A percentile compares a stretch with the other conserved stretches of the same genome.
These are phyloP conservation scores for Daptonema setosum DNA, from an alignment of 2,888 invertebrate species.

Conservation along the genomic window DNA sequence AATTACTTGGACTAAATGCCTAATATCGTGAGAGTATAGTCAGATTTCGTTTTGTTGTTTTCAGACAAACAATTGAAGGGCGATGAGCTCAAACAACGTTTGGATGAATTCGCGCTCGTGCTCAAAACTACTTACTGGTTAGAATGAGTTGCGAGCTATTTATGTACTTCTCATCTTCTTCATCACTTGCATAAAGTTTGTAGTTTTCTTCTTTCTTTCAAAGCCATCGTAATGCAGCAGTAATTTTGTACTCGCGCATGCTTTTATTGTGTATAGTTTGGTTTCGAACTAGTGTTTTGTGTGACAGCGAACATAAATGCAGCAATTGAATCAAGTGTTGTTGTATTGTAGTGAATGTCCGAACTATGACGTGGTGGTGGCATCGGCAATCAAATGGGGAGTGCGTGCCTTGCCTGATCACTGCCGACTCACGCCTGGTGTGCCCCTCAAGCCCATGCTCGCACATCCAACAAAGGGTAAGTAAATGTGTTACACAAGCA, in stretches of 20 bases:
- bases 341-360: slow-evolving; percentile 64
- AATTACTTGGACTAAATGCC: too few species aligned
- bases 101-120: slow-evolving; percentile 50
- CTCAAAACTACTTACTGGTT: slow-evolving; percentile 81
- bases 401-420: slow-evolving; percentile 47
- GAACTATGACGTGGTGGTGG: slow-evolving; percentile 63
- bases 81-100: slow-evolving; percentile 49
- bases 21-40: too few species aligned
- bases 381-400: slow-evolving; percentile 53
- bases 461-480: slow-evolving; percentile 90
- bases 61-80: slow-evolving; percentile 15
- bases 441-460: slow-evolving; percentile 91
- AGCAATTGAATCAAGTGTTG: too few species aligned
- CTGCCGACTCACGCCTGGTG: slow-evolving; percentile 68
- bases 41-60: not conserved
- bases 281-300: not conserved
- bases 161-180: too few species aligned
- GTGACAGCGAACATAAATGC: not conserved
- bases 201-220: not conserved
- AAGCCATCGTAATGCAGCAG: too few species aligned
- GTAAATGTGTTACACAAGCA: slow-evolving; percentile 30
- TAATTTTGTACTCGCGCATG: too few species aligned
- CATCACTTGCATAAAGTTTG: too few species aligned
- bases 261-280: not conserved
- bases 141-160: slow-evolving; percentile 13